Evolutionary conservation across 2,888 invertebrate genomes (phyloP), one percentile per base, ranked within the genome.

Genomic region (Norana najaformis): DNA sequence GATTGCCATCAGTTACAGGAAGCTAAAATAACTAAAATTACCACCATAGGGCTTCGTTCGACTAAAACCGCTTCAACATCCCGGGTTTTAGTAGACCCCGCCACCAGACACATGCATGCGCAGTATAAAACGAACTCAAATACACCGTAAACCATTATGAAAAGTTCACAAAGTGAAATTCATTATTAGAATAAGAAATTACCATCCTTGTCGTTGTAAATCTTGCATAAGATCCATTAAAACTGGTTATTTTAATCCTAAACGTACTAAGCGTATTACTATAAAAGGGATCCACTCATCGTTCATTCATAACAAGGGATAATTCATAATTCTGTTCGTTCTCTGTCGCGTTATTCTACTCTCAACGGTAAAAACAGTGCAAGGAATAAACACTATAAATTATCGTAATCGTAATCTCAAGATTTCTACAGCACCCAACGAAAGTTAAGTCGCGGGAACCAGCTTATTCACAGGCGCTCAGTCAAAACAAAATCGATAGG

Each of bases 121-220:
- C 69, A 30, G 69, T n/a, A 69, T 69, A 69, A 69, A 69, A 69
- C 30, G 8, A 69, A 69, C 30, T n/a, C 69, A 69, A 30, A 69
- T n/a, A 69, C 69, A n/a, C 30, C n/a, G 69, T n/a, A 69, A 69
- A 69, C 69, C n/a, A 69, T 16, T 69, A 69, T n/a, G 69, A 69
- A 69, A 69, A 69, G 69, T 69, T 69, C 13, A 30, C 3, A 69
- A 69, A 69, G n/a, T 69, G 69, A 69, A 69, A 8, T 1, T n/a
- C n/a, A 69, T 69, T 69, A 69, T 69, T 69, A 8, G 69, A 69
- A 13, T n/a, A 69, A 69, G 30, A 69, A 36, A 85, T 85, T 85
- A 85, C 85, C 85, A 85, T 85, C 85, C 85, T 37, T 85, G 85
- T 85, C 85, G 85, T 85, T 85, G 85, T 36, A 85, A 85, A 85